phyloP scores from a whole-genome alignment of 1,140 invertebrate genomes.

The Panulirus ornatus region DNA sequence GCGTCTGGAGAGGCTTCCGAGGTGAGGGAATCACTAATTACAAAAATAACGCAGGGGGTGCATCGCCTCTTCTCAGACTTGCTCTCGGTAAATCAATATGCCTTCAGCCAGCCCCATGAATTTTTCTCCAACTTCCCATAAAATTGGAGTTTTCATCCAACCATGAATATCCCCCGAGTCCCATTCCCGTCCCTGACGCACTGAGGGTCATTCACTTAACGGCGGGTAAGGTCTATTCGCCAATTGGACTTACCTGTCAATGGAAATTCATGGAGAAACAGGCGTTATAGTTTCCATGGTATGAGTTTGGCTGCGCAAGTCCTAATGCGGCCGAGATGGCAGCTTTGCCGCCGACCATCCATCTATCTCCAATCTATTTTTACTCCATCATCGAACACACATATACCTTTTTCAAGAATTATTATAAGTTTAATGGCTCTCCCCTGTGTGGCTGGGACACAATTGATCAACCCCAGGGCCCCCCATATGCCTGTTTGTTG shows the following conservation, averaged over 20 bases:
- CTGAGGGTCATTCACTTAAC: not conserved
- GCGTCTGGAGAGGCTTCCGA: not conserved
- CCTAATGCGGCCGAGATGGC: conserved; percentile 27
- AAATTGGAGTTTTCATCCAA: conserved; percentile 19
- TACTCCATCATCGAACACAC: conserved; percentile 8
- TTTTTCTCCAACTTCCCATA: conserved; percentile 53
- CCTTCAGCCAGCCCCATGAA: conserved; percentile 58
- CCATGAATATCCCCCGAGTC: not conserved
- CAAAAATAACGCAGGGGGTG: not conserved
- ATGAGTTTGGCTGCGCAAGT: conserved; percentile 68
- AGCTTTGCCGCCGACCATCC: conserved; percentile 8
- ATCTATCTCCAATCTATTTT: conserved; percentile 16
- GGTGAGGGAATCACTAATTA: not conserved
- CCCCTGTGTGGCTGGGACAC: not conserved
- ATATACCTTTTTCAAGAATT: not conserved
- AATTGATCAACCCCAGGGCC: not conserved
- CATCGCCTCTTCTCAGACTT: conserved; percentile 12
- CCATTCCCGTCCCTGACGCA: not conserved
- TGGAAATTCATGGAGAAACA: conserved; percentile 65
- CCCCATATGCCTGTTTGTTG: not conserved
- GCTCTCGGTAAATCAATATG: conserved; percentile 64
- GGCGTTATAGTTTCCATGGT: conserved; percentile 67
- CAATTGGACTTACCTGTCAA: conserved; percentile 63
- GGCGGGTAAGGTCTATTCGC: not conserved
- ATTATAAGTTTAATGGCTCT: not conserved